Percentiles rank a stretch among this genome's conserved stretches.
Evolutionary conservation across 1,140 invertebrate genomes (phyloP).

Genomic region (Radopholus similis): DNA sequence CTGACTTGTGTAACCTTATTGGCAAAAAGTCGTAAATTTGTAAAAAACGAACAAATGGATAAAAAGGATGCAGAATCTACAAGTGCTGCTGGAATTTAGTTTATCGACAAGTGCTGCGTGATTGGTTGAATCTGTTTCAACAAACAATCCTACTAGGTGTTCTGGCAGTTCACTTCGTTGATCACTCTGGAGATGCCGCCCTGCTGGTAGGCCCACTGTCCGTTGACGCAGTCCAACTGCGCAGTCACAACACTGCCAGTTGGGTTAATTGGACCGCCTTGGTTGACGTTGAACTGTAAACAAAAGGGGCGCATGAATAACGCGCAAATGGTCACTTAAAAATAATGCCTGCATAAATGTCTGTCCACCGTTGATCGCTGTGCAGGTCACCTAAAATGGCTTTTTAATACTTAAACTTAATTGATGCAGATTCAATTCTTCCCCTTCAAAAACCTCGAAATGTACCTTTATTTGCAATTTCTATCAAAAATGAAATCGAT

Average conservation of each 20-base stretch:
- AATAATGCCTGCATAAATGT: conserved; percentile 23
- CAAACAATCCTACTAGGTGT: not conserved
- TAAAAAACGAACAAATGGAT: not conserved
- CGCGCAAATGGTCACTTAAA: not conserved
- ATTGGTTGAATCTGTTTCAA: too few species aligned
- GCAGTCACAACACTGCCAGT: conserved; percentile 1
- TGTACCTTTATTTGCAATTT: too few species aligned
- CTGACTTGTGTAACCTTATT: too few species aligned
- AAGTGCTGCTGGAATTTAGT: not conserved
- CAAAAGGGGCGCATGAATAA: not conserved
- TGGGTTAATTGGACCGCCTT: conserved; percentile 17
- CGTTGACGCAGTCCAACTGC: conserved; percentile 7
- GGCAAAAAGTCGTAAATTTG: not conserved
- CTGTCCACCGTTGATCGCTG: conserved; percentile 1
- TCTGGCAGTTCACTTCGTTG: conserved; percentile 22
- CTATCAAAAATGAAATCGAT: too few species aligned
- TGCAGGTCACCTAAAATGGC: too few species aligned
- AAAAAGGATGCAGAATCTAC: not conserved
- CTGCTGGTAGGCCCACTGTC: not conserved
- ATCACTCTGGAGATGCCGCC: conserved; percentile 10
- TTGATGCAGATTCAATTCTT: too few species aligned
- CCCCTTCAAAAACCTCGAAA: too few species aligned
- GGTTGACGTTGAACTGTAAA: conserved; percentile 22
- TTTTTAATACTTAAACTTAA: too few species aligned
- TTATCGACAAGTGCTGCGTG: too few species aligned